phyloP scores from a whole-genome alignment of 30 jellyfish, hydroid and myxozoan species.

The Cassiopea xamachana region DNA sequence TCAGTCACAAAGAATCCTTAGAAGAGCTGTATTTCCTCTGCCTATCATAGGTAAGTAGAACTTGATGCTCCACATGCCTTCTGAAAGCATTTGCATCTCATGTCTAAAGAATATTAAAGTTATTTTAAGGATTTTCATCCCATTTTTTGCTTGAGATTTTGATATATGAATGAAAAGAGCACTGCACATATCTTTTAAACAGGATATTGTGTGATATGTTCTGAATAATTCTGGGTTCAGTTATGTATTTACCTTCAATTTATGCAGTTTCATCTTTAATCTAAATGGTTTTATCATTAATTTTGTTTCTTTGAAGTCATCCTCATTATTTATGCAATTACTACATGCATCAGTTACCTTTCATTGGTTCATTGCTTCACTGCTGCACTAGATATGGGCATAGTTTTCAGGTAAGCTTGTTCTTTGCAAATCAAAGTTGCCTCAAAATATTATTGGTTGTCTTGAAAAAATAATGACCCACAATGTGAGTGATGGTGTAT shows the following conservation, averaged over 20 bases:
- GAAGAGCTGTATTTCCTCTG: constrained; percentile 42
- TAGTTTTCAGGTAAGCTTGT: background rate
- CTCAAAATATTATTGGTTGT: no score
- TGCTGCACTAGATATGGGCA: background rate
- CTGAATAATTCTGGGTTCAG: no score
- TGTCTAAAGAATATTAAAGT: background rate
- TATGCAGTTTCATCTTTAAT: background rate
- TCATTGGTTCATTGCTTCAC: constrained; percentile 12
- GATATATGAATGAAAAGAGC: background rate
- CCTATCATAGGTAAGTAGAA: constrained; percentile 46
- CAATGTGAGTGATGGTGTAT: background rate
- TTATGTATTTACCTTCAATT: background rate
- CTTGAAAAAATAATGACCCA: background rate
- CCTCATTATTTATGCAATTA: constrained; percentile 4
- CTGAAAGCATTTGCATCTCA: background rate
- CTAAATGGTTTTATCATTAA: background rate
- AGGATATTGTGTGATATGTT: no score
- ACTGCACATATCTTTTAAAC: no score
- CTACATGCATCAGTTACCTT: background rate
- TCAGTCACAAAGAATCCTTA: constrained; percentile 57
- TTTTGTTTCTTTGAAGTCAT: background rate
- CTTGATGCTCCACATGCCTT: background rate
- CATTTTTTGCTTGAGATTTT: background rate
- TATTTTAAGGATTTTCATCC: no score
- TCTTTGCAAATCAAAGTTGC: background rate